Evolutionary conservation across 2,113 vertebrate genomes (phyloP).

Genomic region (Oceanites oceanicus): DNA sequence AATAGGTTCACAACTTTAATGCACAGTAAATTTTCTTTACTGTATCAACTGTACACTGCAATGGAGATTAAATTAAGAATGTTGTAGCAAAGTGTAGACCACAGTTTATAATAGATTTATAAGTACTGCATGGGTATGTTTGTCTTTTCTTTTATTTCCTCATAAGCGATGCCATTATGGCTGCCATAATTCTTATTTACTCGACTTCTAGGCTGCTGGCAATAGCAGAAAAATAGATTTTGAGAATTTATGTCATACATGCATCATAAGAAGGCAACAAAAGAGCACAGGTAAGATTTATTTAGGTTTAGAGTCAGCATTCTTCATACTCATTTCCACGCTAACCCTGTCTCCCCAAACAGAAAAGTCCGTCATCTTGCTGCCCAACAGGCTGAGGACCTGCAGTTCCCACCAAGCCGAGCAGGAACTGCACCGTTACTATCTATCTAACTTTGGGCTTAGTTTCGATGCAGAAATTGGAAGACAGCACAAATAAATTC

Average conservation of each 20-base stretch:
- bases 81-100: constrained; percentile 1
- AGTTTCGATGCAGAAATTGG: neutral
- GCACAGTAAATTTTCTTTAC: constrained; percentile 17
- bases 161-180: constrained; percentile 74
- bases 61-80: constrained; percentile 42
- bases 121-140: constrained; percentile 67
- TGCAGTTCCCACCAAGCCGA: neutral
- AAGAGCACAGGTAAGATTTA: constrained; percentile 69
- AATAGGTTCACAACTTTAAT: neutral
- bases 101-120: constrained; percentile 72
- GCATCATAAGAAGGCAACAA: constrained; percentile 67
- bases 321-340: constrained; percentile 44
- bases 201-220: constrained; percentile 74
- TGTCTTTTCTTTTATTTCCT: constrained; percentile 69
- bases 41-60: constrained; percentile 9
- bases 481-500: neutral
- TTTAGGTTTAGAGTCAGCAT: constrained; percentile 9
- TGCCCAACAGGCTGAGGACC: neutral
- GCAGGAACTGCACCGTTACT: neutral
- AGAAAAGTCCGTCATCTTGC: neutral
- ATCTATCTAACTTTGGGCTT: neutral
- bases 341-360: neutral
- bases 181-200: constrained; percentile 77
- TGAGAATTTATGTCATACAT: constrained; percentile 78
- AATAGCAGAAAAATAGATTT: constrained; percentile 77